These are phyloP conservation scores for Caprella mutica DNA, from an alignment of 2,888 invertebrate species.

Conservation along the genomic window DNA sequence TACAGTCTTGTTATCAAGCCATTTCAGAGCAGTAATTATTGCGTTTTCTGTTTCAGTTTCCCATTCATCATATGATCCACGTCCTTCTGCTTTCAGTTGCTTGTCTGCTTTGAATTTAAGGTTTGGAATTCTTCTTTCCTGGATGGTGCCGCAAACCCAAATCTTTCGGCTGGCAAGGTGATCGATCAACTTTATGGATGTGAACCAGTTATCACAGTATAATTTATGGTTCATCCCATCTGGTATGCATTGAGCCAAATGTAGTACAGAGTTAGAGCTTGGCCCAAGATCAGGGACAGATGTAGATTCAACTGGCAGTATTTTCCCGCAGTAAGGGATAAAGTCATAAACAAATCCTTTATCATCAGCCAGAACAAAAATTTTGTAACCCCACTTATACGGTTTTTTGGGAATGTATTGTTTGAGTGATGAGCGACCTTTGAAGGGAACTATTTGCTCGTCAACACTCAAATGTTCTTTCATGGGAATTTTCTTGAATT, in stretches of 20 bases:
- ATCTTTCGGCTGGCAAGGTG: slow-evolving; percentile 11
- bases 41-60: not conserved
- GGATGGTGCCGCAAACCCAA: slow-evolving; percentile 15
- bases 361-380: not conserved
- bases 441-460: slow-evolving; percentile 14
- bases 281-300: slow-evolving; percentile 11
- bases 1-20: slow-evolving; percentile 13
- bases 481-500: slow-evolving; percentile 5
- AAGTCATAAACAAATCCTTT: slow-evolving; percentile 6
- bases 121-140: not conserved
- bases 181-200: not conserved
- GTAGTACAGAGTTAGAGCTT: slow-evolving; percentile 7
- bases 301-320: slow-evolving; percentile 1
- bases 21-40: slow-evolving; percentile 15
- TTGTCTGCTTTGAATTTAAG: slow-evolving; percentile 13
- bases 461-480: slow-evolving; percentile 6
- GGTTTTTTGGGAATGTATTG: slow-evolving; percentile 9
- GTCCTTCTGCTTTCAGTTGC: too few relatives aligned
- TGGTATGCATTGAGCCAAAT: slow-evolving; percentile 12
- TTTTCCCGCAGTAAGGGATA: not conserved
- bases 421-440: slow-evolving; percentile 2
- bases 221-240: slow-evolving; percentile 14
- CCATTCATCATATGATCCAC: slow-evolving; percentile 13
- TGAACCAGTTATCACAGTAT: slow-evolving; percentile 22
- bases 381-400: not conserved